These are phyloP conservation scores for Cottus gobio DNA, from an alignment of 2,113 vertebrate genomes.

Conservation along the genomic window DNA sequence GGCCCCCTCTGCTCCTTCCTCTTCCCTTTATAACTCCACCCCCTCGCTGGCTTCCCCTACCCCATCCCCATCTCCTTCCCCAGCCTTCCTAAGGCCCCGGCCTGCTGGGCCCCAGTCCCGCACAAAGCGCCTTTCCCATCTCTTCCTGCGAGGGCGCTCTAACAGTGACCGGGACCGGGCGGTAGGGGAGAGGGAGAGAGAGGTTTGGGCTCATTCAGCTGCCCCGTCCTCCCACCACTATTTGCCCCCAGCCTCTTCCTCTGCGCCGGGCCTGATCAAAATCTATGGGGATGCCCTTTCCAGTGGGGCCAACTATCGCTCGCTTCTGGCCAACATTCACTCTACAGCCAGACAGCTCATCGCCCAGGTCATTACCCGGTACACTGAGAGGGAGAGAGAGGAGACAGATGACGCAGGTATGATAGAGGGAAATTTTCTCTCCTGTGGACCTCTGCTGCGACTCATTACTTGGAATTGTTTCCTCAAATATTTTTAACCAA, in stretches of 20 bases:
- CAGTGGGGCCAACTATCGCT: slow-evolving; percentile 86
- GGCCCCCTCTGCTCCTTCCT: slow-evolving; percentile 78
- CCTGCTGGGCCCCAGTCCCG: slow-evolving; percentile 82
- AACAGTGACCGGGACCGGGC: slow-evolving; percentile 84
- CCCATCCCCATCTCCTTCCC: slow-evolving; percentile 79
- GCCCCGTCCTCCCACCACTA: slow-evolving; percentile 84
- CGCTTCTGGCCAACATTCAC: slow-evolving; percentile 82
- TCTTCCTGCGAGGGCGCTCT: slow-evolving; percentile 88
- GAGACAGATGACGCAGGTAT: slow-evolving; percentile 83
- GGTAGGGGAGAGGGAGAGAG: slow-evolving; percentile 81
- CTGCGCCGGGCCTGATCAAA: slow-evolving; percentile 86
- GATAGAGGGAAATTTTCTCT: slow-evolving; percentile 44
- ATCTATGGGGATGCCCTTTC: slow-evolving; percentile 85
- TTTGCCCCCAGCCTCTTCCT: slow-evolving; percentile 80
- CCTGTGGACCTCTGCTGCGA: slow-evolving; percentile 44
- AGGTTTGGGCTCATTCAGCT: slow-evolving; percentile 88
- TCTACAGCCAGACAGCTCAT: slow-evolving; percentile 85
- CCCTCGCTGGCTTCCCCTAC: slow-evolving; percentile 81
- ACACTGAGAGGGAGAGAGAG: slow-evolving; percentile 84
- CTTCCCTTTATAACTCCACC: slow-evolving; percentile 82
- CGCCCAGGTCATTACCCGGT: slow-evolving; percentile 85
- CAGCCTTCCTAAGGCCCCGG: slow-evolving; percentile 83
- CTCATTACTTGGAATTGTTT: slow-evolving; percentile 53
- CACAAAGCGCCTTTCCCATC: slow-evolving; percentile 91
- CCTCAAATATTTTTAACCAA: slow-evolving; percentile 24